These are phyloP conservation scores for Nudaria mundana DNA, from an alignment of 2,888 invertebrate genomes.

Conservation along the genomic window DNA sequence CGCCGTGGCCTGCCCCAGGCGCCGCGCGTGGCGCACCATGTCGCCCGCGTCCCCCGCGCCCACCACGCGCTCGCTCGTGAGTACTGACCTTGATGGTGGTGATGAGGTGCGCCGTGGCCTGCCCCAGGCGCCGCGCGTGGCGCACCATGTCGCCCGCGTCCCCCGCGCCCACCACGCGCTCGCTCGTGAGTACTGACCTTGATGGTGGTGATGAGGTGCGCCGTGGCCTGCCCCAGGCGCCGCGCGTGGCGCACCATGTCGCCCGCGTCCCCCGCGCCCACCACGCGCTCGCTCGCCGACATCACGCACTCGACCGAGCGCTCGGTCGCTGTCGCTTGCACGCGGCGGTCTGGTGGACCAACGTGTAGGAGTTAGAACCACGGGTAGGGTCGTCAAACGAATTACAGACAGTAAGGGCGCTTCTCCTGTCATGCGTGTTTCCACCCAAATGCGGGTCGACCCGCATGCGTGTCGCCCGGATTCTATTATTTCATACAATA, in stretches of 20 bases:
- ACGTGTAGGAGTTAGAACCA: too few species aligned
- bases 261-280: conserved; percentile 91
- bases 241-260: conserved; percentile 98
- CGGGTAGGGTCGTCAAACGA: too few species aligned
- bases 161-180: too few species aligned
- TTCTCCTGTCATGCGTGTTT: too few species aligned
- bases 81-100: conserved; percentile 57
- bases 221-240: conserved; percentile 95
- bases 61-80: too few species aligned
- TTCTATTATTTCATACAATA: too few species aligned
- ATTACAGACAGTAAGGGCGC: too few species aligned
- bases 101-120: conserved; percentile 96
- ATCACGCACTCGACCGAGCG: conserved; percentile 94
- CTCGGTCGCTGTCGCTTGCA: conserved; percentile 86
- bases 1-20: too few species aligned
- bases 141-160: conserved; percentile 97
- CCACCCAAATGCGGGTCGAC: too few species aligned
- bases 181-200: conserved; percentile 86
- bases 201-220: conserved; percentile 95
- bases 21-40: too few species aligned
- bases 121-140: conserved; percentile 94
- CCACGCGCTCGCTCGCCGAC: conserved; percentile 92
- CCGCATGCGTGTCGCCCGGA: too few species aligned
- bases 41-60: too few species aligned
- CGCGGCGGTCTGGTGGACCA: conserved; percentile 82